Evolutionary conservation across 2,888 invertebrate genomes (phyloP).

Genomic region (Drosophila rubida): DNA sequence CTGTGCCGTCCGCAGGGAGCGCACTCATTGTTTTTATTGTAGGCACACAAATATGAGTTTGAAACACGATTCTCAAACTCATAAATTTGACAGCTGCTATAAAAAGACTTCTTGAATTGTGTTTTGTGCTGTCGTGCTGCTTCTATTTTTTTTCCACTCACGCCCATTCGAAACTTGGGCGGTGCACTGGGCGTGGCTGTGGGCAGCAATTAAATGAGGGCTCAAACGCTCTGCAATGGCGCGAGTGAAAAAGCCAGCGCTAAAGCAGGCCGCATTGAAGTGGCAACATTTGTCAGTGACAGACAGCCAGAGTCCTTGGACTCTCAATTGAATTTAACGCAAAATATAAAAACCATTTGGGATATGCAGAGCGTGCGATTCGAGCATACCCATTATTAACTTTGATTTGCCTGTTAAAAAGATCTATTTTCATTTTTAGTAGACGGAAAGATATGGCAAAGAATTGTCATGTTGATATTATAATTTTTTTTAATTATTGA

Average conservation of each 20-base stretch:
- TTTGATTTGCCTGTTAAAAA: too few relatives aligned
- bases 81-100: constrained; percentile 59
- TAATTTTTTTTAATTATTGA: too few relatives aligned
- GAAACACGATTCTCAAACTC: constrained; percentile 22
- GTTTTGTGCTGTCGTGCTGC: background rate
- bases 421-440: too few relatives aligned
- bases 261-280: constrained; percentile 35
- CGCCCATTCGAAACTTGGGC: constrained; percentile 16
- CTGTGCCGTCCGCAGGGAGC: constrained; percentile 6
- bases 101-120: constrained; percentile 15
- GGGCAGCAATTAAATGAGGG: constrained; percentile 64
- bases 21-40: constrained; percentile 32
- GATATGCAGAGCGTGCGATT: background rate
- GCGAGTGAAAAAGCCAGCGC: constrained; percentile 15
- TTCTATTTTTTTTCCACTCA: background rate
- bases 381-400: background rate
- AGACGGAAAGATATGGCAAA: too few relatives aligned
- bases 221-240: constrained; percentile 28
- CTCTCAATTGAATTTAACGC: constrained; percentile 20
- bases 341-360: background rate
- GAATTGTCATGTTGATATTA: too few relatives aligned
- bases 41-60: constrained; percentile 25
- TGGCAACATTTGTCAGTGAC: constrained; percentile 55
- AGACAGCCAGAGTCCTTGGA: constrained; percentile 15
- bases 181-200: constrained; percentile 35